phyloP scores from a whole-genome alignment of 2,113 vertebrate species.

The Caretta caretta region DNA sequence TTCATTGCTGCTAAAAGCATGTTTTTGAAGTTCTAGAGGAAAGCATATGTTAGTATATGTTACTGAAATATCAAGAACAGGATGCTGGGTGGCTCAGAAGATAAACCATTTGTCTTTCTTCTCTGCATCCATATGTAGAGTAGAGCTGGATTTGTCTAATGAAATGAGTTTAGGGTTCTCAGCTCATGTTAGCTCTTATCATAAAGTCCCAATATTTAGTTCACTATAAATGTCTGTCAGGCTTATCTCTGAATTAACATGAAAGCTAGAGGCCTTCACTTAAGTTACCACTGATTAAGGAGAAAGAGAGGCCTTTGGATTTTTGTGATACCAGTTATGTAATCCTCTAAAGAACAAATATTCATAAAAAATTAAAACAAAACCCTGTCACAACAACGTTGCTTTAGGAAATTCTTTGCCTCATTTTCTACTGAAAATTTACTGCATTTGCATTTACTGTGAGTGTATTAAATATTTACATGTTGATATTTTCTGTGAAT shows the following conservation, averaged over 20 bases:
- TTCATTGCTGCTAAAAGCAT: slow-evolving; percentile 80
- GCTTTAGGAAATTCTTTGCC: neutral
- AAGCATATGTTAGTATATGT: slow-evolving; percentile 85
- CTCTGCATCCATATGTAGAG: slow-evolving; percentile 71
- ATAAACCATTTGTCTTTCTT: slow-evolving; percentile 79
- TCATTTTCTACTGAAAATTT: slow-evolving; percentile 48
- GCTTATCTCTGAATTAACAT: slow-evolving; percentile 11
- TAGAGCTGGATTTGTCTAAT: slow-evolving; percentile 41
- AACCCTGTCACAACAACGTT: neutral
- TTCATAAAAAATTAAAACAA: slow-evolving; percentile 70
- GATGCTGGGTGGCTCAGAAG: slow-evolving; percentile 76
- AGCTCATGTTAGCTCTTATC: slow-evolving; percentile 30
- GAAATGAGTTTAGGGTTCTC: slow-evolving; percentile 23
- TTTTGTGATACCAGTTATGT: slow-evolving; percentile 2
- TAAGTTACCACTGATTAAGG: neutral
- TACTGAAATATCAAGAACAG: slow-evolving; percentile 80
- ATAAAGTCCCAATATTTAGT: neutral
- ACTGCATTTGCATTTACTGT: slow-evolving; percentile 47
- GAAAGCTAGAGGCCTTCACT: slow-evolving; percentile 33
- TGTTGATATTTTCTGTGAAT: slow-evolving; percentile 61
- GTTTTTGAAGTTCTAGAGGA: slow-evolving; percentile 82
- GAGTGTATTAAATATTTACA: slow-evolving; percentile 69
- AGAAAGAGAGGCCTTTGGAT: slow-evolving; percentile 10
- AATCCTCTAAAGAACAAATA: slow-evolving; percentile 68
- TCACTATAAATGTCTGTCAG: neutral